A percentile compares a stretch with the other conserved stretches of the same genome.
Evolutionary conservation across 2,797 vertebrate genomes (phyloP).

Genomic region (Lithobates sylvaticus): DNA sequence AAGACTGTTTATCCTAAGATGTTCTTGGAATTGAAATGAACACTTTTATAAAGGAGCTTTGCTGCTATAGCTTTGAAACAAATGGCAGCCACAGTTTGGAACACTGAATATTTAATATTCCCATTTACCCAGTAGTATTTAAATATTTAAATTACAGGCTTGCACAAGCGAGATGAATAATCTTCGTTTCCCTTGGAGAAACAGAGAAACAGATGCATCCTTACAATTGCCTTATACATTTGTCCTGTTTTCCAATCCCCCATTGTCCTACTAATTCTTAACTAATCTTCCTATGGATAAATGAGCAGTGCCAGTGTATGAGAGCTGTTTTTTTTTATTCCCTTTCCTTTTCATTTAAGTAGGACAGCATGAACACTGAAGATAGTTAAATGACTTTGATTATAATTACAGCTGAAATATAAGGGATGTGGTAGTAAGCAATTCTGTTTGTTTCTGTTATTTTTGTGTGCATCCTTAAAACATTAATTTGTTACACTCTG

Average conservation of each 20-base stretch:
- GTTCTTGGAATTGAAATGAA: constrained; percentile 44
- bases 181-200: constrained; percentile 67
- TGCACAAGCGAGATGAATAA: constrained; percentile 65
- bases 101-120: constrained; percentile 66
- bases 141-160: constrained; percentile 68
- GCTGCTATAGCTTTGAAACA: constrained; percentile 19
- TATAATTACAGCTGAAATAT: constrained; percentile 21
- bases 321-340: constrained; percentile 13
- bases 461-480: background rate
- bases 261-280: constrained; percentile 59
- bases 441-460: constrained; percentile 10
- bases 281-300: constrained; percentile 58
- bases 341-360: constrained; percentile 21
- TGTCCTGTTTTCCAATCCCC: constrained; percentile 58
- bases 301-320: constrained; percentile 31
- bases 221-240: constrained; percentile 51
- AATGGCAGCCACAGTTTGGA: constrained; percentile 61
- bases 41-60: constrained; percentile 47
- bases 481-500: background rate
- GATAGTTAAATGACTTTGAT: constrained; percentile 40
- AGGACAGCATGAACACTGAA: constrained; percentile 41
- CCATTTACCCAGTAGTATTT: constrained; percentile 68
- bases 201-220: constrained; percentile 65
- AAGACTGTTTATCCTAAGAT: constrained; percentile 23
- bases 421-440: background rate